Percentiles rank a stretch among this genome's conserved stretches.
Conservation (phyloP, 2,113 vertebrate species). For the Nesospiza acunhae region DNA sequence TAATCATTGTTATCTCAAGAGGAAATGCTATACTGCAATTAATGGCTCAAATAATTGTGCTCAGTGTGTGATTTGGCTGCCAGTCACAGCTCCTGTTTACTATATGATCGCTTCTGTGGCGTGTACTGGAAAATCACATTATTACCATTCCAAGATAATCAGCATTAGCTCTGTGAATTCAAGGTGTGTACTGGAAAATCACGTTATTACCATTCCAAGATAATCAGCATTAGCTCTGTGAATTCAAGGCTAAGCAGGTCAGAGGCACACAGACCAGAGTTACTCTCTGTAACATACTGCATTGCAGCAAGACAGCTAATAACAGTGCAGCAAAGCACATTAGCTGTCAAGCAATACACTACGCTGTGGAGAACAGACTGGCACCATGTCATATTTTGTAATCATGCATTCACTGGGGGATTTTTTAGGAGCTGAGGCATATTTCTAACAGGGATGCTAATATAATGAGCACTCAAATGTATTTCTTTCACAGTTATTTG, state of each 20-base stretch:
- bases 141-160: background rate
- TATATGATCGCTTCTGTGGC: background rate
- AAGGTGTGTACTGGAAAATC: constrained; percentile 3
- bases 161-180: background rate
- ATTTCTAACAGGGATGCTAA: background rate
- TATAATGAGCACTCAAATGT: background rate
- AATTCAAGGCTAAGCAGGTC: background rate
- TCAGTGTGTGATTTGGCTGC: background rate
- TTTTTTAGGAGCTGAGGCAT: background rate
- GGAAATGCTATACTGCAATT: constrained; percentile 59
- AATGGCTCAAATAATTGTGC: constrained; percentile 47
- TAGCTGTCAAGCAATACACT: background rate
- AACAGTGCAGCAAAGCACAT: background rate
- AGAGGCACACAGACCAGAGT: background rate
- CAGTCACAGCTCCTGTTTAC: constrained; percentile 24
- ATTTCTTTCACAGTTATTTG: constrained; percentile 1
- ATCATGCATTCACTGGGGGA: background rate
- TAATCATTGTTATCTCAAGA: constrained; percentile 60
- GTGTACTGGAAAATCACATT: background rate
- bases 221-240: constrained; percentile 4
- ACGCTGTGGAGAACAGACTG: background rate
- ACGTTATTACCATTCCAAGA: background rate
- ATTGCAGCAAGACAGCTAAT: constrained; percentile 36
- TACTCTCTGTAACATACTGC: background rate
- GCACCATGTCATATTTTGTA: background rate